These are phyloP conservation scores for Ctenodactylus gundi DNA, from an alignment of 2,113 vertebrate species.

Conservation along the genomic window DNA sequence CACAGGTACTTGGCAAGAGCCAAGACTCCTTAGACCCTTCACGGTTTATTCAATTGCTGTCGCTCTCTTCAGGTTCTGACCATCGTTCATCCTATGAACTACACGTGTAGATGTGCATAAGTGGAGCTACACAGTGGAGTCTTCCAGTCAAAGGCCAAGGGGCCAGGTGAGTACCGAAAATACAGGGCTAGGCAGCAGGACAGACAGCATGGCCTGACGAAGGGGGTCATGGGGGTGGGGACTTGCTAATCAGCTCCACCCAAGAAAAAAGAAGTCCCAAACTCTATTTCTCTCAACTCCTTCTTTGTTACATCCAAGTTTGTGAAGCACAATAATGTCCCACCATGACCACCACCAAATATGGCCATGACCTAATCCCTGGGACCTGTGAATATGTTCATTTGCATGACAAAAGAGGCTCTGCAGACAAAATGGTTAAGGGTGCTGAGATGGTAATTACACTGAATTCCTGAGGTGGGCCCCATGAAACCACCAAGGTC, in stretches of 20 bases:
- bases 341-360: neutral
- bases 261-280: neutral
- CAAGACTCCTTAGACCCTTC: neutral
- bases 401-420: neutral
- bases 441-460: neutral
- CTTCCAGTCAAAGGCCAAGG: neutral
- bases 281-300: neutral
- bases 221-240: too few relatives aligned
- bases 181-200: neutral
- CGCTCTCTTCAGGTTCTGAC: neutral
- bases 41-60: neutral
- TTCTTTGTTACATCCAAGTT: neutral
- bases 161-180: neutral
- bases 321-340: neutral
- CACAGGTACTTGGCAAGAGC: constrained; percentile 3
- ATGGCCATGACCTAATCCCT: neutral
- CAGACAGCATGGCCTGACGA: neutral
- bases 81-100: neutral
- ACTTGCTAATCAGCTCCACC: neutral
- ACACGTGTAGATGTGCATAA: neutral
- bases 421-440: neutral
- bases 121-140: neutral
- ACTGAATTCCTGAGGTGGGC: neutral
- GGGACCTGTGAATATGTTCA: too few relatives aligned
- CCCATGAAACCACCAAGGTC: neutral